Conservation (phyloP, 2,113 vertebrate species). For the Alligator sinensis region DNA sequence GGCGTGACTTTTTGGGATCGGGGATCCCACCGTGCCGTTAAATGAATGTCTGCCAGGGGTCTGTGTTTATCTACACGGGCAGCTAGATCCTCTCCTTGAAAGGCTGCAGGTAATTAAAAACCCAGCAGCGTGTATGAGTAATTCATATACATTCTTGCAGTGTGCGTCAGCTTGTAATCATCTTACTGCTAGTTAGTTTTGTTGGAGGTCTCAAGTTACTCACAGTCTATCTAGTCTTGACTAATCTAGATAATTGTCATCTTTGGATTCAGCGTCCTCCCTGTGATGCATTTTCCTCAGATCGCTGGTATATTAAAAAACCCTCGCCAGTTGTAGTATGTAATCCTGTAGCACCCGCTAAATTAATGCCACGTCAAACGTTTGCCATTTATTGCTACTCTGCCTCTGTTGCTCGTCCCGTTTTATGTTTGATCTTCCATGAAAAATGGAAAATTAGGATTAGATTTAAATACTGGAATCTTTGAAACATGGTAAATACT, state of each 20-base stretch:
- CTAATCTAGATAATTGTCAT: background rate
- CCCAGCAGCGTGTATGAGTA: background rate
- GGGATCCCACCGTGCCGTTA: background rate
- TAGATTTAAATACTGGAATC: background rate
- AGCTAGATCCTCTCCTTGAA: background rate
- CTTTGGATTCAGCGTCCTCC: background rate
- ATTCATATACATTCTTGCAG: background rate
- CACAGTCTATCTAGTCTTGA: accelerated
- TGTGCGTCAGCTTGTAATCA: background rate
- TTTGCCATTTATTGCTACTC: background rate
- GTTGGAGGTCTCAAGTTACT: background rate
- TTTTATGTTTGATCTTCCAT: background rate
- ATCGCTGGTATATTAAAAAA: background rate
- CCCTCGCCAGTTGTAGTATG: accelerated
- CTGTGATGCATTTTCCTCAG: background rate
- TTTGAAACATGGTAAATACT: constrained; percentile 4
- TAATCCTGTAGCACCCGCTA: background rate
- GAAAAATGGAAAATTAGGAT: constrained; percentile 9
- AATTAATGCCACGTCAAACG: background rate
- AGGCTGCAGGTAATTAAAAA: background rate
- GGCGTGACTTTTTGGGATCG: too few species aligned
- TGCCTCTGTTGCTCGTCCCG: background rate
- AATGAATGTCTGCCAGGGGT: accelerated
- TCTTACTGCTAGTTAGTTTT: background rate
- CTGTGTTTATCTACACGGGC: background rate